These are phyloP conservation scores for Netelia melanura DNA, from an alignment of 2,888 invertebrate species.

Conservation along the genomic window DNA sequence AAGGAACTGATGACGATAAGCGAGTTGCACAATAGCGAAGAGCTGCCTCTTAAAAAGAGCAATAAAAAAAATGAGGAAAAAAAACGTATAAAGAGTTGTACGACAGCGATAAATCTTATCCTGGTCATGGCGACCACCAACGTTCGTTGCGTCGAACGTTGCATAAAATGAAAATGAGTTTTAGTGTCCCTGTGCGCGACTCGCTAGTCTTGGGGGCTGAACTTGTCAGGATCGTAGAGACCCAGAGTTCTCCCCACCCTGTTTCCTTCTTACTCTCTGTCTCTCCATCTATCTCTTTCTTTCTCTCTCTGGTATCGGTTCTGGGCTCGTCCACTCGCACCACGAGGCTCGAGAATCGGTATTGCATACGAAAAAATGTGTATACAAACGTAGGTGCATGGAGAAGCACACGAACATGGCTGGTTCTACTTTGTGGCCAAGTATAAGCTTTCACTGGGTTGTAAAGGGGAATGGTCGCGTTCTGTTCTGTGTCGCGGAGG, in stretches of 20 bases:
- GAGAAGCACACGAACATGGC: constrained; percentile 30
- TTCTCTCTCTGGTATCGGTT: constrained; percentile 60
- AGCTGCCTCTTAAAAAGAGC: constrained; percentile 1
- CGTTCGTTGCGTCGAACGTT: constrained; percentile 64
- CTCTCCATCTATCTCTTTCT: constrained; percentile 35
- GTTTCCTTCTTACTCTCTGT: neutral
- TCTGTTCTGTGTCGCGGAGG: constrained; percentile 12
- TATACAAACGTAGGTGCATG: neutral
- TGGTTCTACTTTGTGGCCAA: constrained; percentile 65
- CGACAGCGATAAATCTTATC: constrained; percentile 68
- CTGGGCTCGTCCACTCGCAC: constrained; percentile 61
- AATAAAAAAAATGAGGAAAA: constrained; percentile 2
- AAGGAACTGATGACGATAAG: constrained; percentile 34
- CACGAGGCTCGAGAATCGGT: constrained; percentile 33
- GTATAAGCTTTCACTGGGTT: constrained; percentile 68
- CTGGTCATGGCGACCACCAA: constrained; percentile 68
- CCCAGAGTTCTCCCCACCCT: constrained; percentile 15
- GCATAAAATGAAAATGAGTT: constrained; percentile 70
- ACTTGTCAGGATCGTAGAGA: constrained; percentile 57
- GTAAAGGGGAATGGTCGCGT: constrained; percentile 61
- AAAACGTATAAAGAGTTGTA: constrained; percentile 61
- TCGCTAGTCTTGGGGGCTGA: constrained; percentile 50
- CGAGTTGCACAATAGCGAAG: constrained; percentile 41
- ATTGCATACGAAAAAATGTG: constrained; percentile 3
- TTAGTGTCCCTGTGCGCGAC: constrained; percentile 62